A percentile compares a stretch with the other conserved stretches of the same genome.
These are phyloP conservation scores for Resseliella maxima DNA, from an alignment of 2,888 invertebrate species.

Conservation along the genomic window DNA sequence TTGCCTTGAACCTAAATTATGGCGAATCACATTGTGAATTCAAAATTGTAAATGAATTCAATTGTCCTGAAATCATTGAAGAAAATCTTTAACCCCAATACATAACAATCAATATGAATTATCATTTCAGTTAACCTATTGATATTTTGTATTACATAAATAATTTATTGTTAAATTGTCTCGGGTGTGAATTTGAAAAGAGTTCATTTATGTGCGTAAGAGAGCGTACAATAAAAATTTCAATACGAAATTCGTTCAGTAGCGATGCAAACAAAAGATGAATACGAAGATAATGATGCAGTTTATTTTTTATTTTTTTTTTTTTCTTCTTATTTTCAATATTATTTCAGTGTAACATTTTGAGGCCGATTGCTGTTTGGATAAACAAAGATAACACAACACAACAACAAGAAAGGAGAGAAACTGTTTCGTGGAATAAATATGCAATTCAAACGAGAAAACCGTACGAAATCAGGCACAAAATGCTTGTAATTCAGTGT, in stretches of 20 bases:
- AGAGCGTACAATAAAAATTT: background rate
- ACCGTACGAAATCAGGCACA: background rate
- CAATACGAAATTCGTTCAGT: background rate
- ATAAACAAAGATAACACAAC: slow-evolving; percentile 49
- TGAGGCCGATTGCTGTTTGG: slow-evolving; percentile 43
- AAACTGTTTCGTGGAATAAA: background rate
- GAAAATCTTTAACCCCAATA: slow-evolving; percentile 16
- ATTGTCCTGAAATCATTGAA: background rate
- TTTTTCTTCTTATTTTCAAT: no score
- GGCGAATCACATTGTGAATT: background rate
- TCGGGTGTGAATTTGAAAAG: background rate
- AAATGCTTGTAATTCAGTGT: background rate
- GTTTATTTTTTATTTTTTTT: background rate
- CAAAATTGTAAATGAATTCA: background rate
- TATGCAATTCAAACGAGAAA: slow-evolving; percentile 40
- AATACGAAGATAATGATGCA: slow-evolving; percentile 9
- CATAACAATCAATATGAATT: slow-evolving; percentile 20
- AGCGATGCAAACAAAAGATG: background rate
- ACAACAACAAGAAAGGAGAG: no score
- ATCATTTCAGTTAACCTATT: slow-evolving; percentile 31
- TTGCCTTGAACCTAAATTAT: background rate
- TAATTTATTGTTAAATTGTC: background rate
- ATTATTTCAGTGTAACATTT: no score
- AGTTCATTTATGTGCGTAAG: background rate
- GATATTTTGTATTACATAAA: slow-evolving; percentile 26